Conservation (phyloP, 2,113 vertebrate genomes). For the Xiphias gladius region DNA sequence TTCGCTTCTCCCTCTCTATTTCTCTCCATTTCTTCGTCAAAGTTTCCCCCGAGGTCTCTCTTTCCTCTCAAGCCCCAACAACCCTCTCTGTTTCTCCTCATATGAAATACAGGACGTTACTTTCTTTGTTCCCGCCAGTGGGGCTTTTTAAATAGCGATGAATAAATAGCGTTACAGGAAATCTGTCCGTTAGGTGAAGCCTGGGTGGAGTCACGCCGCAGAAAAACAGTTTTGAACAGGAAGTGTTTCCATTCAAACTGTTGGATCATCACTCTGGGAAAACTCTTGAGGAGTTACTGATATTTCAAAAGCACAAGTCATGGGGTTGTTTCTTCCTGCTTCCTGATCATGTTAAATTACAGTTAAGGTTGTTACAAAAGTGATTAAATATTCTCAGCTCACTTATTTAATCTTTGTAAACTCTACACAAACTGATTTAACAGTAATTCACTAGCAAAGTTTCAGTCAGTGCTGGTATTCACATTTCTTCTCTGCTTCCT, state of each 20-base stretch:
- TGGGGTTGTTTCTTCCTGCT: not conserved
- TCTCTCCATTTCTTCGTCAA: conserved; percentile 2
- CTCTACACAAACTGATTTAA: not conserved
- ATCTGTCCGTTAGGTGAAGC: conserved; percentile 53
- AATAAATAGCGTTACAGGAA: conserved; percentile 42
- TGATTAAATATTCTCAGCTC: not conserved
- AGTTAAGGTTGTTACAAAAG: not conserved
- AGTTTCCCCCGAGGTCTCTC: not conserved
- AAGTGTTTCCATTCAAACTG: conserved; percentile 39
- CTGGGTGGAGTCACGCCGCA: conserved; percentile 55
- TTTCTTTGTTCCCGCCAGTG: not conserved
- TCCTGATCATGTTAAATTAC: not conserved
- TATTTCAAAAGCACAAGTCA: not conserved
- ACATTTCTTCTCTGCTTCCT: not conserved
- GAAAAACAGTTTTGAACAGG: conserved; percentile 5
- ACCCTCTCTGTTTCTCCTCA: not conserved
- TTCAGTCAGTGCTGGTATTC: not conserved
- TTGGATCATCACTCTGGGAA: not conserved
- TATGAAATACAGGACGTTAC: conserved; percentile 36
- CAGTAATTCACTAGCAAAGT: not conserved
- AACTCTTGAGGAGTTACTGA: not conserved
- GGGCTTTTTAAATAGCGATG: conserved; percentile 38
- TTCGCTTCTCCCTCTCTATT: not conserved
- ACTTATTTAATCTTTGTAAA: not conserved
- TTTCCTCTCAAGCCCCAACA: not conserved